Percentiles rank a stretch among this genome's conserved stretches.
These are phyloP conservation scores for Passer domesticus DNA, from an alignment of 2,113 vertebrate species.

Conservation along the genomic window DNA sequence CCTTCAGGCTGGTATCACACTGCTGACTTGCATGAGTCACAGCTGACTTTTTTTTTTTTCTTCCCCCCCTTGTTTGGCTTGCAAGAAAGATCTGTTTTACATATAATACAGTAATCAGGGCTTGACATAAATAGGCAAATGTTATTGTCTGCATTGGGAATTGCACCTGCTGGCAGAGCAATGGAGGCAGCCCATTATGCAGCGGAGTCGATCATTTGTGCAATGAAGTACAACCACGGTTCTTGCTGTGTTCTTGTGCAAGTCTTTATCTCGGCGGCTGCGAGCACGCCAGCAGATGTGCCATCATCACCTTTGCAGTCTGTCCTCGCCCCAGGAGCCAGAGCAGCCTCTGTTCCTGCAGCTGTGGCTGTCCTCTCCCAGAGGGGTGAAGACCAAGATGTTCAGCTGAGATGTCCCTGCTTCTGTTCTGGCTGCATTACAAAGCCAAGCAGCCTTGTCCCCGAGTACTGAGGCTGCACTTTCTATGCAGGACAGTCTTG, in stretches of 20 bases:
- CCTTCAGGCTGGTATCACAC: not conserved
- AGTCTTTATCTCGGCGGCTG: not conserved
- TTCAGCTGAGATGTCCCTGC: not conserved
- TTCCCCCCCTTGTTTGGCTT: not conserved
- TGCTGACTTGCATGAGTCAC: slow-evolving; percentile 33
- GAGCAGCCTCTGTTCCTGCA: slow-evolving; percentile 24
- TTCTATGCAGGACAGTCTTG: not conserved
- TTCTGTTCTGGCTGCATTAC: accelerated
- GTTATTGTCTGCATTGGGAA: slow-evolving; percentile 40
- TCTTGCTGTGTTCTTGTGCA: slow-evolving; percentile 22
- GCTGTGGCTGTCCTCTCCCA: not conserved
- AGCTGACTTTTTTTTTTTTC: not conserved
- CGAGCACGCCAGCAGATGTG: not conserved
- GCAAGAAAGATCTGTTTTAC: slow-evolving; percentile 41
- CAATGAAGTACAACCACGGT: not conserved
- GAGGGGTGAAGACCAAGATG: not conserved
- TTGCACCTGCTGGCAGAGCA: slow-evolving; percentile 55
- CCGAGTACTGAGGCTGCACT: not conserved
- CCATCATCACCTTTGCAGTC: slow-evolving; percentile 18
- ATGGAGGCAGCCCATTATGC: slow-evolving; percentile 33
- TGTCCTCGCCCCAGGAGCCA: not conserved
- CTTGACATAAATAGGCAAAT: slow-evolving; percentile 54
- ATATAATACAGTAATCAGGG: slow-evolving; percentile 59
- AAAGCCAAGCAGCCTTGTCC: not conserved
- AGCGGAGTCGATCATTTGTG: not conserved